Evolutionary conservation across 2,113 vertebrate species (phyloP), one percentile per base, ranked within the genome.

Genomic region (Anoura caudifer): DNA sequence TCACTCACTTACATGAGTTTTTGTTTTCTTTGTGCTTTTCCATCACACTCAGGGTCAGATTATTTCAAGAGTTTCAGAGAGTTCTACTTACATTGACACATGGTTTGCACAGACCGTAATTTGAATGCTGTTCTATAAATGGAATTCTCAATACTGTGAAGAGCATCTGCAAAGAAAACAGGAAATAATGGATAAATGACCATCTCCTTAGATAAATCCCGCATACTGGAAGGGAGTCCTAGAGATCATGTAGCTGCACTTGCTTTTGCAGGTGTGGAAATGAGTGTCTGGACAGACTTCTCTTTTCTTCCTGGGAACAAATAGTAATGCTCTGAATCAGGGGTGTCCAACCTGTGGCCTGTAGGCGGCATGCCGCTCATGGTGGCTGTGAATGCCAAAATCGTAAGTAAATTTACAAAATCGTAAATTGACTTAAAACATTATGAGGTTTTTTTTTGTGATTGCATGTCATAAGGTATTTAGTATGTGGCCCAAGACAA

Each of bases 91-190:
- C 99, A 86, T 26, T 98, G 98, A 91, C 99, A 99, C 65, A 98
- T 97, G 93, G 96, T 99, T 98, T 99, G 99, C 79, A 99, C 94
- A 3, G 98, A 97, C 61, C 86, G 87, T 5, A 99, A 98, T 96
- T 99, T 99, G 96, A 99, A 94, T 38, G 99, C 98, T 7, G 98
- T 98, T 97, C 99, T 98, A 95, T 99, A 99, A 83, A 99, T 81
- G 0, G 98, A 98, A 24, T 96, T 98, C 91, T 98, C 98, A 83
- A 98, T 96, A 47, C 98, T 97, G 70, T 22, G 97, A 61, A 99
- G 97, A 70, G 94, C 96, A 67, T 98, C 99, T 99, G 98, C 75
- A 90, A 98, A 97, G 80, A 96, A 97, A 97, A 98, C 3, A 97
- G 31, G 75, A 89, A 91, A 94, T 36, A 36, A 41, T 89, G 41